A percentile compares a stretch with the other conserved stretches of the same genome.
These are phyloP conservation scores for Drosophila flavopinicola DNA, from an alignment of 2,888 invertebrate genomes.

Conservation along the genomic window DNA sequence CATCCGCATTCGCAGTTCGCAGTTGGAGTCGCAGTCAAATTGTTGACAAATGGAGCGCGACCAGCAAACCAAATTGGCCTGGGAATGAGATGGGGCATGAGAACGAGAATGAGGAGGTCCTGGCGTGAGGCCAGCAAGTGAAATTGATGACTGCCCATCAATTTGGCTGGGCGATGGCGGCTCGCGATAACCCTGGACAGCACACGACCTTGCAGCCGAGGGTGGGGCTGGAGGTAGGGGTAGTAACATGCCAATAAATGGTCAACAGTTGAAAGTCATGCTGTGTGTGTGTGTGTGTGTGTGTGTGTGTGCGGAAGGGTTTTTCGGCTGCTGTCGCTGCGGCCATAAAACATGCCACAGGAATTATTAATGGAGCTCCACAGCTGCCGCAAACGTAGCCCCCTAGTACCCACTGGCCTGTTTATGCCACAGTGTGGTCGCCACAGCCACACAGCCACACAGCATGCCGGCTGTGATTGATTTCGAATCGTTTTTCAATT, in stretches of 20 bases:
- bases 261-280: slow-evolving; percentile 76
- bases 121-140: slow-evolving; percentile 65
- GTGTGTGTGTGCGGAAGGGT: slow-evolving; percentile 43
- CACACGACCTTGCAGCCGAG: slow-evolving; percentile 63
- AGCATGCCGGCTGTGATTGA: slow-evolving; percentile 69
- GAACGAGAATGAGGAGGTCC: not conserved
- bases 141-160: slow-evolving; percentile 79
- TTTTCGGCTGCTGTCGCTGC: slow-evolving; percentile 32
- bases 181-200: slow-evolving; percentile 53
- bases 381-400: slow-evolving; percentile 35
- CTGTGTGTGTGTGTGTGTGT: slow-evolving; percentile 56
- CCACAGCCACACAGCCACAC: slow-evolving; percentile 19
- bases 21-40: slow-evolving; percentile 29
- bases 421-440: slow-evolving; percentile 39
- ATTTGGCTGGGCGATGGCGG: slow-evolving; percentile 60
- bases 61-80: slow-evolving; percentile 19
- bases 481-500: slow-evolving; percentile 80
- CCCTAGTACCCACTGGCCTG: slow-evolving; percentile 5
- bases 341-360: slow-evolving; percentile 75
- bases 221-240: not conserved
- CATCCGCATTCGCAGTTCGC: too few species aligned
- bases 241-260: slow-evolving; percentile 74
- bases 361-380: slow-evolving; percentile 76
- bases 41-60: slow-evolving; percentile 57
- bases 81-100: not conserved